Evolutionary conservation across 2,113 vertebrate species (phyloP).

Genomic region (Brienomyrus brachyistius): DNA sequence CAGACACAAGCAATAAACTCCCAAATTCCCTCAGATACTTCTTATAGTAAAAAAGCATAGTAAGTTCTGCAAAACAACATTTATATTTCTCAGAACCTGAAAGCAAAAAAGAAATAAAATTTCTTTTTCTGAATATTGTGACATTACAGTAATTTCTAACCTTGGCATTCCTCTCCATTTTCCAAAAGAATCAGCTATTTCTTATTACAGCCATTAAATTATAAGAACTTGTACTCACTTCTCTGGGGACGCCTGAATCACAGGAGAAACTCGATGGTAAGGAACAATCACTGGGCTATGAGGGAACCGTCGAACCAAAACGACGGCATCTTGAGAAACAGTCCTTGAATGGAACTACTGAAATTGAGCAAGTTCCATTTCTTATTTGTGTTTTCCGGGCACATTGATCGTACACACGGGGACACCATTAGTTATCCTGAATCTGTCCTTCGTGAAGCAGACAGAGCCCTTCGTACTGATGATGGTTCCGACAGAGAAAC

Average conservation of each 20-base stretch:
- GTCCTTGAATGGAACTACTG: neutral
- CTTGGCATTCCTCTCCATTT: neutral
- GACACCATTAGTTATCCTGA: slow-evolving; percentile 92
- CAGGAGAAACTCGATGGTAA: slow-evolving; percentile 81
- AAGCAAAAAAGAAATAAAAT: neutral
- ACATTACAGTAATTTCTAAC: neutral
- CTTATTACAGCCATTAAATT: neutral
- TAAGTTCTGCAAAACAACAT: neutral
- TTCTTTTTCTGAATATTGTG: neutral
- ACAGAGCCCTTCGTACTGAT: slow-evolving; percentile 73
- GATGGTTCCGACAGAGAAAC: slow-evolving; percentile 75
- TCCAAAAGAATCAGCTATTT: neutral
- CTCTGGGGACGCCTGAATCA: slow-evolving; percentile 83
- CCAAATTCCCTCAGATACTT: neutral
- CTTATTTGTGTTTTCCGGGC: neutral
- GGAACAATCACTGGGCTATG: slow-evolving; percentile 71
- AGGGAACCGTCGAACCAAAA: neutral
- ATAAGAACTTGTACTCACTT: slow-evolving; percentile 65
- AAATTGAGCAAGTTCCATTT: neutral
- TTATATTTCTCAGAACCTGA: neutral
- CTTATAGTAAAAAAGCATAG: neutral
- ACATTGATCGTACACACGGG: neutral
- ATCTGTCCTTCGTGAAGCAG: slow-evolving; percentile 96
- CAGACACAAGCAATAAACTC: neutral
- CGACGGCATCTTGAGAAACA: neutral